Conservation (phyloP, 2,113 vertebrate species). For the Pseudopipra pipra region DNA sequence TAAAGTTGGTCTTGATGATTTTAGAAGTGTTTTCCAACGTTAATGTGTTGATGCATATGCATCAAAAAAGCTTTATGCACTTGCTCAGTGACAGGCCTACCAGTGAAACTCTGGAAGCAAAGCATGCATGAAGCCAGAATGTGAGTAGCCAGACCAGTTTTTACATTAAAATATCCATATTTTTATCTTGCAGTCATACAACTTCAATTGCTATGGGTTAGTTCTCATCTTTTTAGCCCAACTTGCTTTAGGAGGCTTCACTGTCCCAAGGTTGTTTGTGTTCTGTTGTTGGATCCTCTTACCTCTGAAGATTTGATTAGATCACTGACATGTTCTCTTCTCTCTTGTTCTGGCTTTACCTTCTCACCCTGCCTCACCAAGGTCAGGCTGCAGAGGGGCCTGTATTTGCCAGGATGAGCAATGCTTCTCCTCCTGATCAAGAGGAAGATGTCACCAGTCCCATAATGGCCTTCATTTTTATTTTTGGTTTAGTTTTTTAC, state of each 20-base stretch:
- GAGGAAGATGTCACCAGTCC: background rate
- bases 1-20: background rate
- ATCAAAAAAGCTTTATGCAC: background rate
- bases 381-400: background rate
- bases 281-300: background rate
- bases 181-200: background rate
- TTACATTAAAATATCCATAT: background rate
- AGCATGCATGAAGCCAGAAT: background rate
- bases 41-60: background rate
- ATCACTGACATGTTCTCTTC: background rate
- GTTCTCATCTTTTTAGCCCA: background rate
- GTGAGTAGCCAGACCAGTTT: background rate
- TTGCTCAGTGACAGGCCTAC: background rate
- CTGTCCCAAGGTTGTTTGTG: background rate
- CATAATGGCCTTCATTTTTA: rapidly evolving
- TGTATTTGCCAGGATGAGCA: background rate
- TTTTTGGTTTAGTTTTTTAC: background rate
- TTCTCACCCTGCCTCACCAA: background rate
- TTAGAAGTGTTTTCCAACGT: background rate
- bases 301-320: background rate
- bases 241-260: background rate
- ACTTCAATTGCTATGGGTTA: background rate
- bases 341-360: background rate
- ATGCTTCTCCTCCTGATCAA: background rate
- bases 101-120: background rate